These are phyloP conservation scores for Rhincodon typus DNA, from an alignment of 2,797 vertebrate species.

Conservation along the genomic window DNA sequence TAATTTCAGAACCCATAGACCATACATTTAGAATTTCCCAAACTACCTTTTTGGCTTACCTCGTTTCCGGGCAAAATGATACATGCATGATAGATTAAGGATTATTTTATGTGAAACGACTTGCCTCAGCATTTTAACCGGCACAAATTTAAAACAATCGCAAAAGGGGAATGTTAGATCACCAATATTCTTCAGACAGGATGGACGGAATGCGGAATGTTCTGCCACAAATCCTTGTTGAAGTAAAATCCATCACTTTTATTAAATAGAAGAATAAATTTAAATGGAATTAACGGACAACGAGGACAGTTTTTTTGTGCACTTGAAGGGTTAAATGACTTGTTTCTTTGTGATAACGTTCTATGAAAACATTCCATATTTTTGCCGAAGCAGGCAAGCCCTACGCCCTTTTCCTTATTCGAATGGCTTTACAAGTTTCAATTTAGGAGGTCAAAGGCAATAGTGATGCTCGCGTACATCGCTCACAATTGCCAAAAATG, in stretches of 20 bases:
- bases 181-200: neutral
- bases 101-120: neutral
- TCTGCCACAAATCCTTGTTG: neutral
- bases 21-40: neutral
- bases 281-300: neutral
- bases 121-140: neutral
- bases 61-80: neutral
- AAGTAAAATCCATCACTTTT: neutral
- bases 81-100: neutral
- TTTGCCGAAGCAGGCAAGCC: neutral
- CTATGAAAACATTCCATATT: neutral
- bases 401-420: neutral
- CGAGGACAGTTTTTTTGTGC: neutral
- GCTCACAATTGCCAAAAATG: neutral
- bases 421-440: neutral
- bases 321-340: neutral
- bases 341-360: neutral
- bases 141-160: neutral
- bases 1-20: neutral
- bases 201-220: neutral
- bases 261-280: neutral
- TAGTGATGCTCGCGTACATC: neutral
- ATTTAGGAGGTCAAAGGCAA: neutral
- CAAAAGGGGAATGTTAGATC: neutral
- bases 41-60: neutral